Base-by-base conservation (phyloP, 2,797 vertebrate species). In the Coregonus sp. region DNA sequence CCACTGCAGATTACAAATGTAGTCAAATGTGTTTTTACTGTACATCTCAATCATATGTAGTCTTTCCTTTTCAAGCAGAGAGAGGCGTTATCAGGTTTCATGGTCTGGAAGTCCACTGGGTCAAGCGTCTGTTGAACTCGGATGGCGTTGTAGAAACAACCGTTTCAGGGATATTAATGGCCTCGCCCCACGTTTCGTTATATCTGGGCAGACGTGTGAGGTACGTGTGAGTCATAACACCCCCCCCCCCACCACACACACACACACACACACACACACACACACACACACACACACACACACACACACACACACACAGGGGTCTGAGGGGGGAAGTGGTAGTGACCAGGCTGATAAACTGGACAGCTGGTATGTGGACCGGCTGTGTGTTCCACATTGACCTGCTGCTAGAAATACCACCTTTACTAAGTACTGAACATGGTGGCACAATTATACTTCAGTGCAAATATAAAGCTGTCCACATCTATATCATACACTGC, bases 91-190 rank as follows among this genome's bases (percentile, higher is more conserved):
- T 47, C 40, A 84, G 79, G 90, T 91, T 86, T 88, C 91, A 86
- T 37, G 0, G 74, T 81, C 79, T 81, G 81, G 85, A 86, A 91
- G 89, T 88, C 87, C 91, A 92, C 84, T 87, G 65, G 90, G 89
- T 93, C 91, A 90, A 83, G 73, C 77, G 61, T 85, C 81, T 69
- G 72, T 52, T 74, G 76, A 81, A 80, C 82, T 85, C 76, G 83
- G 82, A 86, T 61, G 74, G 78, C 74, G 77, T 81, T 79, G 81
- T 83, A 81, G 87, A 88, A 90, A 83, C 85, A 83, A 40, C 37
- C 78, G 78, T 50, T 73, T 54, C 37, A 76, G 72, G 54, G 81
- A 88, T 91, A 90, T 86, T 86, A 89, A 88, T 88, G 40, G 40
- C 40, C 9, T 47, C 11, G 75, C 59, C 52, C 56, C 85, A 70